Evolutionary conservation across 2,888 invertebrate genomes (phyloP), one percentile per base, ranked within the genome.

Genomic region (Dysmachus trigonus): DNA sequence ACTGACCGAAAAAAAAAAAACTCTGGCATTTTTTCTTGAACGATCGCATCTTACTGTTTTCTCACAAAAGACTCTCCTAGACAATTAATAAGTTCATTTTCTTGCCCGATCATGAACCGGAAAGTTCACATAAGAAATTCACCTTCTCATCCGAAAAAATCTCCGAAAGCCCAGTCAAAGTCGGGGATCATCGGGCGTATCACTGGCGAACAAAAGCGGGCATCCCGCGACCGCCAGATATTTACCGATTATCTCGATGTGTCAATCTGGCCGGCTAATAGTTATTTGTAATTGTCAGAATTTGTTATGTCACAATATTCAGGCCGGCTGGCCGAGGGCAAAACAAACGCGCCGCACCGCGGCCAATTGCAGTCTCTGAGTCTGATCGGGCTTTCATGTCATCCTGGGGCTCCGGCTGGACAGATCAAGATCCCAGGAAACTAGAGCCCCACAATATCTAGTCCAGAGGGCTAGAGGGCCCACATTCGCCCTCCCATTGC

Each of bases 241-340:
- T 77, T 77, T 85, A 77, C 47, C 81, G 82, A 87, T 86, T 86
- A 87, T 87, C 87, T 86, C 62, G 85, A 86, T 86, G 84, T 87
- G 87, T 87, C 87, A 87, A 87, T 87, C 87, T 87, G 62, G 18
- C 85, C 62, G 72, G 82, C 87, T 86, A 87, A 87, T 87, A 87
- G 86, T 86, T 87, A 86, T 87, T 86, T 86, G 86, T 87, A 87
- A 87, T 87, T 86, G 86, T 87, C 87, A 87, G 86, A 87, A 86
- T 86, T 85, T 86, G 87, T 87, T 87, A 87, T 87, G 87, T 86
- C 87, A 87, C 87, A 87, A 87, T 87, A 86, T 53, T 85, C 77
- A 30, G 51, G 30, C 81, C 62, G 62, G 22, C 0, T 10, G 22
- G 27, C 22, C 62, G 22, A 22, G 62, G 62, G 62, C 62, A 62